Conservation (phyloP, 2,113 vertebrate species). For the Colossoma macropomum region DNA sequence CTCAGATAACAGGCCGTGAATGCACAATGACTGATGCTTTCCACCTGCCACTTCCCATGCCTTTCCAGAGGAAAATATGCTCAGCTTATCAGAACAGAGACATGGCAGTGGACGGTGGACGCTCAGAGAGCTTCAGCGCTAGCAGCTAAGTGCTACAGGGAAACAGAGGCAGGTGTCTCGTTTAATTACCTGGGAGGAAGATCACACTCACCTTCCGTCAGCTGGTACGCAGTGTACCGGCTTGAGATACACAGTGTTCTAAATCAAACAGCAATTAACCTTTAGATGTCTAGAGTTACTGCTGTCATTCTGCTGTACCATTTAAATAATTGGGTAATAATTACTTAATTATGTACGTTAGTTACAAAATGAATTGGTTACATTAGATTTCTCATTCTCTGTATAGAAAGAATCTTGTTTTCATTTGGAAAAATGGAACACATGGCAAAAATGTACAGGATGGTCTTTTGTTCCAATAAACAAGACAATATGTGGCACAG, state of each 20-base stretch:
- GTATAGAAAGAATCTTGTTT: no score
- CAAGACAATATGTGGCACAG: no score
- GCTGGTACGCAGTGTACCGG: slow-evolving; percentile 26
- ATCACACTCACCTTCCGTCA: slow-evolving; percentile 23
- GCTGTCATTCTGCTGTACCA: background rate
- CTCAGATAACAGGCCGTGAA: slow-evolving; percentile 70
- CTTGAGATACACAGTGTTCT: background rate
- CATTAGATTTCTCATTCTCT: no score
- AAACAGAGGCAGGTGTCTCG: slow-evolving; percentile 50
- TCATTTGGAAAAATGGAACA: no score
- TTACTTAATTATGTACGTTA: no score
- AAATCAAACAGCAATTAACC: background rate
- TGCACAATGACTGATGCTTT: slow-evolving; percentile 61
- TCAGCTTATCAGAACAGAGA: slow-evolving; percentile 61
- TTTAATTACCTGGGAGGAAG: slow-evolving; percentile 52
- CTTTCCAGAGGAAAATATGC: slow-evolving; percentile 50
- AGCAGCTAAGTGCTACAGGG: slow-evolving; percentile 37
- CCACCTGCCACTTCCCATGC: slow-evolving; percentile 49
- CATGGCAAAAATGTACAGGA: no score
- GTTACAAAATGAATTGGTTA: no score
- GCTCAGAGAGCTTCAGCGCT: slow-evolving; percentile 34
- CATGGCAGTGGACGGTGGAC: slow-evolving; percentile 53
- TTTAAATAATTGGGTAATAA: background rate
- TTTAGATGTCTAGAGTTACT: background rate
- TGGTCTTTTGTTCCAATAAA: no score